Evolutionary conservation across 2,888 invertebrate species (phyloP), one percentile per base, ranked within the genome.

Genomic region (Coelinius sp.): DNA sequence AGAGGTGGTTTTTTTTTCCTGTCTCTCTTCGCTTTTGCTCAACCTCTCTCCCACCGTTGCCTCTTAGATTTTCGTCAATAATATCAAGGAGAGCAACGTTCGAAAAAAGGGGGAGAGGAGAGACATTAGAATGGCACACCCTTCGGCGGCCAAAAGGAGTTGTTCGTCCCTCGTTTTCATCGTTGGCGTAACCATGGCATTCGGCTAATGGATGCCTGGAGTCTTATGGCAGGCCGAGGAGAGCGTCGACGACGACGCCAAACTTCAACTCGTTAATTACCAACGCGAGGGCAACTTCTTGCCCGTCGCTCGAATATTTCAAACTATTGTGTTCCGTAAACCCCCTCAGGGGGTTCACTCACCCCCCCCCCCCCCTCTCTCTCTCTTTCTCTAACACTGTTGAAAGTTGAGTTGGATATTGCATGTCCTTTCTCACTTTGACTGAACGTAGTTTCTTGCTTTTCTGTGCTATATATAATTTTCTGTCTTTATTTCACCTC

Each of bases 261-360:
- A 88, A 88, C 87, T 88, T 88, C 86, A 86, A 87, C 87, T 87
- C 87, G 87, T 87, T 88, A 88, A 87, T 88, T 87, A 88, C 87
- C 85, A 83, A 82, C 84, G 85, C 77, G 81, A 81, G 80, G 82
- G 77, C 79, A 83, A 83, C 77, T 79, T 79, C 79, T 84, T 84
- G 82, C 73, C 81, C 83, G 79, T 80, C 81, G 82, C 84, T 84
- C 86, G 85, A 87, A 87, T 87, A 87, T 87, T 86, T 87, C 87
- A 87, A 87, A 86, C 87, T 87, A 87, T 87, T 87, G 87, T 87
- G 84, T 82, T 81, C 81, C 83, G 83, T 83, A 83, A 86, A 83
- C 82, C 84, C 79, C 86, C 85, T 81, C 82, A 49, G 84, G 85
- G 38, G 41, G 82, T 85, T 83, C 41, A 46, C 69, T 70, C 64